Evolutionary conservation across 2,113 vertebrate genomes (phyloP).

Genomic region (Mystacornis crossleyi): DNA sequence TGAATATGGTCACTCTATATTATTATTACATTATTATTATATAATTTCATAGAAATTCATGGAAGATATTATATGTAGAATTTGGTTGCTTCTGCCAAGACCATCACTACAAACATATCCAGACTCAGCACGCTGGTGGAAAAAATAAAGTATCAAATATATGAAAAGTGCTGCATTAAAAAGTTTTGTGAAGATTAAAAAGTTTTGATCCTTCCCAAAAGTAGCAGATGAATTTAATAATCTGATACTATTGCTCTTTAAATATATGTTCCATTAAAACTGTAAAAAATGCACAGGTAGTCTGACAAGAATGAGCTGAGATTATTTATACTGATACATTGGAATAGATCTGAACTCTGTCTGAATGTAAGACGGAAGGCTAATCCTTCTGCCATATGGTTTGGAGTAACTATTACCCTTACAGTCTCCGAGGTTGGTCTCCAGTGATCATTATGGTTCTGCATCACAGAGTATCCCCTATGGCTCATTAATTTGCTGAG

Average conservation of each 20-base stretch:
- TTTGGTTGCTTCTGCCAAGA: not conserved
- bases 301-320: not conserved
- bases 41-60: not conserved
- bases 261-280: not conserved
- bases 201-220: not conserved
- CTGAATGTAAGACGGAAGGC: not conserved
- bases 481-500: conserved; percentile 7
- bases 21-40: not conserved
- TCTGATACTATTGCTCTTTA: not conserved
- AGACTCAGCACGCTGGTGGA: not conserved
- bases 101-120: not conserved
- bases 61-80: not conserved
- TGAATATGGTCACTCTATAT: not conserved
- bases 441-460: not conserved
- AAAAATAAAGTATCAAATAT: not conserved
- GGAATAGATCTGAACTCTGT: not conserved
- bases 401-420: not conserved
- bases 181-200: not conserved
- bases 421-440: not conserved
- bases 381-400: not conserved
- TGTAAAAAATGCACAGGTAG: not conserved
- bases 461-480: not conserved
- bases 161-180: not conserved
- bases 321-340: conserved; percentile 32
- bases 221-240: not conserved